These are phyloP conservation scores for Darevskia nairensis DNA, from an alignment of 2,797 vertebrate species.

Conservation along the genomic window DNA sequence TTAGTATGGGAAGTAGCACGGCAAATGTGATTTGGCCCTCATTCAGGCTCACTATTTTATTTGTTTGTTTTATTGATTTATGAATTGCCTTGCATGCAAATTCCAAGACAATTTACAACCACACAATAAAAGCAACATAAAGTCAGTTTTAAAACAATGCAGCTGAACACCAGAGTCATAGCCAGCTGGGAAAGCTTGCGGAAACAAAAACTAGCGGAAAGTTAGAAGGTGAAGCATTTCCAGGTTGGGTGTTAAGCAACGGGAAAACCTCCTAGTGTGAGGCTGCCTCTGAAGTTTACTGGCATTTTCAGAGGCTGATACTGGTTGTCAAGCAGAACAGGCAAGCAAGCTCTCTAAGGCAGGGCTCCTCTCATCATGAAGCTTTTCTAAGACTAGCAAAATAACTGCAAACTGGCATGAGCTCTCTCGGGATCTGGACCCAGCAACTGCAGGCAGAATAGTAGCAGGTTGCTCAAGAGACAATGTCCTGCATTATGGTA, in stretches of 20 bases:
- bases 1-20: neutral
- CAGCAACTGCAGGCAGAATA: neutral
- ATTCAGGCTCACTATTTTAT: neutral
- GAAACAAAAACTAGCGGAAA: neutral
- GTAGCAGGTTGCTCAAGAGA: neutral
- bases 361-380: neutral
- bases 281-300: neutral
- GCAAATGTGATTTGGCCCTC: neutral
- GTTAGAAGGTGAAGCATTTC: neutral
- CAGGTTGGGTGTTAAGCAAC: neutral
- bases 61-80: too few relatives aligned
- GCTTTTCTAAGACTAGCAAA: neutral
- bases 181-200: too few relatives aligned
- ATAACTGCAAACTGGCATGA: neutral
- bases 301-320: neutral
- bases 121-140: too few relatives aligned
- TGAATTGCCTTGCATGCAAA: too few relatives aligned
- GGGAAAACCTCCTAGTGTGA: neutral
- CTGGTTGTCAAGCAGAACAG: neutral
- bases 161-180: too few relatives aligned
- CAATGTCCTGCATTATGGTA: neutral
- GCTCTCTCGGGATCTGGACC: too few relatives aligned
- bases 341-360: neutral
- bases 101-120: too few relatives aligned
- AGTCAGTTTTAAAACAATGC: too few relatives aligned